Evolutionary conservation across 2,797 vertebrate genomes (phyloP).

Genomic region (Cichlasoma orientale): DNA sequence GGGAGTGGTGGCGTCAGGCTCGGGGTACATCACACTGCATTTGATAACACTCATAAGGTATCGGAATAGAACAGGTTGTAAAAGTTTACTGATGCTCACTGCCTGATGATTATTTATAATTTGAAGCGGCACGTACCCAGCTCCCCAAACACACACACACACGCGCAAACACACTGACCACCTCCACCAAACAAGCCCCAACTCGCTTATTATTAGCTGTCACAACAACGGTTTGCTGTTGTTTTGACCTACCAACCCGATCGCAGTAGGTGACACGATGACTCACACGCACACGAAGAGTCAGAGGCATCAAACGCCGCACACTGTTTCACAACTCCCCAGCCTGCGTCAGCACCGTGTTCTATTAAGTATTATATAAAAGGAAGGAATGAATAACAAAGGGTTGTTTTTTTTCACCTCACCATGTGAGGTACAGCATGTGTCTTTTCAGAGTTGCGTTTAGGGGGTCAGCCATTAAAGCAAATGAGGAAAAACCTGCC

Average conservation of each 20-base stretch:
- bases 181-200: conserved; percentile 26
- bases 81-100: conserved; percentile 1
- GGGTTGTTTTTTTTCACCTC: neutral
- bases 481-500: neutral
- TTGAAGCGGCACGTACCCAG: neutral
- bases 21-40: neutral
- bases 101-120: conserved; percentile 17
- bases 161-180: neutral
- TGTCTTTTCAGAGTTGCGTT: conserved; percentile 1
- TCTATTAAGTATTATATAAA: conserved; percentile 52
- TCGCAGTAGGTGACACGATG: conserved; percentile 60
- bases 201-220: conserved; percentile 51
- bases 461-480: neutral
- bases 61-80: conserved; percentile 4
- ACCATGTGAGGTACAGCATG: neutral
- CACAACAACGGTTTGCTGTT: conserved; percentile 64
- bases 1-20: accelerated
- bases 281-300: conserved; percentile 59
- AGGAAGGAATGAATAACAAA: conserved; percentile 41
- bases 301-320: conserved; percentile 49
- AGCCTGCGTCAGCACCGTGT: conserved; percentile 51
- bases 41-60: neutral
- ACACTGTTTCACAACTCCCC: conserved; percentile 56
- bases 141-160: neutral
- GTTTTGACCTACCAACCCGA: conserved; percentile 65